A percentile compares a stretch with the other conserved stretches of the same genome.
Evolutionary conservation across 30 jellyfish, hydroid and myxozoan genomes (phyloP).

Genomic region (Turritopsis rubra): DNA sequence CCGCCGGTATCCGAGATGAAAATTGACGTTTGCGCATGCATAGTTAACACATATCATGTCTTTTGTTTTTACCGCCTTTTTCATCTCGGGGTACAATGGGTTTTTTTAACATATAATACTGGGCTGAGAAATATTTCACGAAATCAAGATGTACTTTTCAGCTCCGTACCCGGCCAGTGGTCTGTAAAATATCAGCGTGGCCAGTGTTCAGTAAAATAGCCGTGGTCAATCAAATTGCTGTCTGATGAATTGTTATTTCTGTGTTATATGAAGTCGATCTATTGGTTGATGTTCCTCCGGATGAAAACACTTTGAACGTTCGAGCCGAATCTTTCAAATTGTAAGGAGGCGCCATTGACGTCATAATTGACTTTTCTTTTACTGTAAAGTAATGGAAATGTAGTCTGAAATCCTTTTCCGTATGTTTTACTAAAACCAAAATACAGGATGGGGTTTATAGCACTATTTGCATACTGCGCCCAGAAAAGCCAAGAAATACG

Average conservation of each 20-base stretch:
- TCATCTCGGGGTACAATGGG: too few species aligned
- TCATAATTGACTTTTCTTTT: background rate
- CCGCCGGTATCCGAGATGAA: too few species aligned
- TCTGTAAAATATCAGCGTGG: too few species aligned
- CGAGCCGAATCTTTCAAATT: background rate
- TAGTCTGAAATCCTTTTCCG: conserved; percentile 40
- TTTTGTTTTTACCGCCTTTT: too few species aligned
- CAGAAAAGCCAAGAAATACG: conserved; percentile 39
- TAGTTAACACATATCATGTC: too few species aligned
- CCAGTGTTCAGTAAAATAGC: too few species aligned
- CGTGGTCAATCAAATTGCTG: too few species aligned
- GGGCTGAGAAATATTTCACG: too few species aligned
- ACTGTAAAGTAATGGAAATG: background rate
- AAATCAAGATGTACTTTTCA: too few species aligned
- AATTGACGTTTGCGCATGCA: too few species aligned
- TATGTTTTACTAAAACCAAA: conserved; percentile 57
- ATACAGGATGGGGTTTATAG: conserved; percentile 60
- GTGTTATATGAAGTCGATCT: background rate
- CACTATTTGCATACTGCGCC: conserved; percentile 69
- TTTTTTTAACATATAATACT: too few species aligned
- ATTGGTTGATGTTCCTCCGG: background rate
- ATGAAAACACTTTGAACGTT: background rate
- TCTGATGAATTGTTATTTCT: background rate
- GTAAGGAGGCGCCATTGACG: background rate
- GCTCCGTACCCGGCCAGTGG: too few species aligned